Conservation (phyloP, 2,888 invertebrate species). For the Polietes domitor region DNA sequence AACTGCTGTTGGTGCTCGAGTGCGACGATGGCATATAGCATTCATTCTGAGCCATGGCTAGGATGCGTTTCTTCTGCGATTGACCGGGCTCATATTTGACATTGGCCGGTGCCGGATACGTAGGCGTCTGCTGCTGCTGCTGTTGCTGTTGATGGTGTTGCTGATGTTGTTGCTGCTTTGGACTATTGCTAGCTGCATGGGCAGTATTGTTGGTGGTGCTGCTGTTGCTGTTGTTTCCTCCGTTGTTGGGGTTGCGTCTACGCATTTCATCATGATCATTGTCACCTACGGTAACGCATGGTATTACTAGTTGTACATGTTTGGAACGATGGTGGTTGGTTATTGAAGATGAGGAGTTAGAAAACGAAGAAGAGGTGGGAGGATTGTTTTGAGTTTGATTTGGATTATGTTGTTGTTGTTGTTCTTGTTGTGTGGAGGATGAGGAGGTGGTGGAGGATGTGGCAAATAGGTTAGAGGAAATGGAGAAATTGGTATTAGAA, state of each 20-base stretch:
- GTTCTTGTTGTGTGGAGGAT: slow-evolving; percentile 52
- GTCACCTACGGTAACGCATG: slow-evolving; percentile 89
- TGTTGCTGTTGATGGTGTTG: slow-evolving; percentile 68
- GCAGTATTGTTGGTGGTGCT: slow-evolving; percentile 53
- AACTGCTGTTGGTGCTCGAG: slow-evolving; percentile 66
- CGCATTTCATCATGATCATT: slow-evolving; percentile 87
- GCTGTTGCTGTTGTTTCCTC: slow-evolving; percentile 65
- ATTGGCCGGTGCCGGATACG: slow-evolving; percentile 67
- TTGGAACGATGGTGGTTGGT: slow-evolving; percentile 72
- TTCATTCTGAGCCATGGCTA: slow-evolving; percentile 93
- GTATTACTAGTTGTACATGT: slow-evolving; percentile 88
- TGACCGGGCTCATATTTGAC: slow-evolving; percentile 83
- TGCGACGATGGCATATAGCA: slow-evolving; percentile 84
- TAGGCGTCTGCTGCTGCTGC: slow-evolving; percentile 68
- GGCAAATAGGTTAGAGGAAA: slow-evolving; percentile 64
- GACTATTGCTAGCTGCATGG: slow-evolving; percentile 67
- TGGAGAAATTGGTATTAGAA: slow-evolving; percentile 69
- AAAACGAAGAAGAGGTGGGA: slow-evolving; percentile 54
- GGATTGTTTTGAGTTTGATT: slow-evolving; percentile 59
- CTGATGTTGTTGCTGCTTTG: slow-evolving; percentile 61
- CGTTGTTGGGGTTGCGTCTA: slow-evolving; percentile 75
- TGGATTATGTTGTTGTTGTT: slow-evolving; percentile 45
- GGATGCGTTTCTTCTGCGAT: slow-evolving; percentile 93
- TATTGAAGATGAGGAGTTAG: slow-evolving; percentile 68
- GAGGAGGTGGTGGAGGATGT: slow-evolving; percentile 57